Percentiles rank a stretch among this genome's conserved stretches.
Evolutionary conservation across 2,888 invertebrate species (phyloP).

Genomic region (Scelioninae gen. 1): DNA sequence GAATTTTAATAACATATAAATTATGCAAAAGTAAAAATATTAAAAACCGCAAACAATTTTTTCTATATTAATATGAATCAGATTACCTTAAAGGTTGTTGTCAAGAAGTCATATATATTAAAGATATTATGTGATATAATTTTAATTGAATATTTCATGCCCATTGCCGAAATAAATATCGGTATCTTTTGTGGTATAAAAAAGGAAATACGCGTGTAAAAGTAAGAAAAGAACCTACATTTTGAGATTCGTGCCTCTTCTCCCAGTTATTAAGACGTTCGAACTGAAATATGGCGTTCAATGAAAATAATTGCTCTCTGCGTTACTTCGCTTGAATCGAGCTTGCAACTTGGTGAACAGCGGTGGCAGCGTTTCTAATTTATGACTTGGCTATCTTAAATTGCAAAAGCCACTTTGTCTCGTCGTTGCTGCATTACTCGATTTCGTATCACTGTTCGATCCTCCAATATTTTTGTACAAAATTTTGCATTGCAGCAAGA

Average conservation of each 20-base stretch:
- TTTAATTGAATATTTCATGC: background rate
- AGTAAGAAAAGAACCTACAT: constrained; percentile 29
- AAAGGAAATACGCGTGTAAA: constrained; percentile 5
- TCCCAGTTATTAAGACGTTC: constrained; percentile 82
- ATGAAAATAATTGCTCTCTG: constrained; percentile 80
- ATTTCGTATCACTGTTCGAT: constrained; percentile 34
- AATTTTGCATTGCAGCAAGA: constrained; percentile 48
- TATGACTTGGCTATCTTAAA: constrained; percentile 77
- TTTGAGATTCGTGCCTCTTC: constrained; percentile 36
- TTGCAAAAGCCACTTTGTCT: constrained; percentile 70
- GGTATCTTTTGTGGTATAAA: constrained; percentile 27
- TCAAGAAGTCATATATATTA: too few species aligned
- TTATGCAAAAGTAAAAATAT: too few species aligned
- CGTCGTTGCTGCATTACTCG: constrained; percentile 19
- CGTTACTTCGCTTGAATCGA: constrained; percentile 52
- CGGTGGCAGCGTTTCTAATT: constrained; percentile 74
- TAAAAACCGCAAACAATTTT: too few species aligned
- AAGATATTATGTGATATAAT: too few species aligned
- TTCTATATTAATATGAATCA: too few species aligned
- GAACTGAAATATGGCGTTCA: constrained; percentile 81
- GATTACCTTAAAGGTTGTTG: too few species aligned
- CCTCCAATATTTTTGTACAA: constrained; percentile 44
- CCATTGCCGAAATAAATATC: constrained; percentile 4
- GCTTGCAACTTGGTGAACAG: constrained; percentile 55
- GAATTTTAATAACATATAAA: too few species aligned